Evolutionary conservation across 2,113 vertebrate species (phyloP).

Genomic region (Halcyon senegalensis): DNA sequence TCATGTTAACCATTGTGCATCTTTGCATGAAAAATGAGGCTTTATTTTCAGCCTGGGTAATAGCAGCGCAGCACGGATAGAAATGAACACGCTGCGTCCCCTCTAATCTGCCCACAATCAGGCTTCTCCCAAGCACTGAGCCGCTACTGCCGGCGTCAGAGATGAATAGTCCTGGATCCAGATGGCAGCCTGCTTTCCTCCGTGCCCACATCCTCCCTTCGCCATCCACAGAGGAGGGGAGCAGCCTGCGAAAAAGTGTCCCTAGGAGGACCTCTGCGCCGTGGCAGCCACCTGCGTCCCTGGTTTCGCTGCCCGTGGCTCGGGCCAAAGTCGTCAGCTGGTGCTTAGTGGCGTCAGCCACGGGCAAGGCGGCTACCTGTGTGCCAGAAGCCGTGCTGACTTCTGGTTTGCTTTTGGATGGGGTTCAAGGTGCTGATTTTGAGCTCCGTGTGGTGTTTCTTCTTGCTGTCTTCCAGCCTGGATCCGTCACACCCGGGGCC

Average conservation of each 20-base stretch:
- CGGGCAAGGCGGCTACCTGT: background rate
- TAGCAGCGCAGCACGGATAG: background rate
- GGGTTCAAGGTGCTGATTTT: background rate
- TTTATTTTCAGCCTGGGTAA: slow-evolving; percentile 47
- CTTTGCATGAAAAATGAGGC: slow-evolving; percentile 58
- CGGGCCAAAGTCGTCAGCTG: background rate
- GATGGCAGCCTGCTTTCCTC: background rate
- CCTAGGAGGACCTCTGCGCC: background rate
- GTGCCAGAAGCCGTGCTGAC: background rate
- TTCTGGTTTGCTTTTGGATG: background rate
- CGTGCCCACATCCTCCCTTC: background rate
- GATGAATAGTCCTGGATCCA: slow-evolving; percentile 14
- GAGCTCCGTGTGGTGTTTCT: background rate
- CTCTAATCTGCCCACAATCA: slow-evolving; percentile 41
- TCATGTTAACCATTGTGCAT: slow-evolving; percentile 54
- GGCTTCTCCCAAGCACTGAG: background rate
- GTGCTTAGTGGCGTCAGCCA: rapidly evolving
- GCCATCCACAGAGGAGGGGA: background rate
- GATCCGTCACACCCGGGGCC: rapidly evolving
- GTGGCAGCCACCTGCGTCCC: background rate
- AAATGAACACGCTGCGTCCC: slow-evolving; percentile 2
- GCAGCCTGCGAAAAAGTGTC: background rate
- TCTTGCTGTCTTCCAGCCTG: background rate
- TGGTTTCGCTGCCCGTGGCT: background rate
- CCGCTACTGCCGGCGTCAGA: background rate